Evolutionary conservation across 2,113 vertebrate genomes (phyloP).

Genomic region (Pristiophorus japonicus): DNA sequence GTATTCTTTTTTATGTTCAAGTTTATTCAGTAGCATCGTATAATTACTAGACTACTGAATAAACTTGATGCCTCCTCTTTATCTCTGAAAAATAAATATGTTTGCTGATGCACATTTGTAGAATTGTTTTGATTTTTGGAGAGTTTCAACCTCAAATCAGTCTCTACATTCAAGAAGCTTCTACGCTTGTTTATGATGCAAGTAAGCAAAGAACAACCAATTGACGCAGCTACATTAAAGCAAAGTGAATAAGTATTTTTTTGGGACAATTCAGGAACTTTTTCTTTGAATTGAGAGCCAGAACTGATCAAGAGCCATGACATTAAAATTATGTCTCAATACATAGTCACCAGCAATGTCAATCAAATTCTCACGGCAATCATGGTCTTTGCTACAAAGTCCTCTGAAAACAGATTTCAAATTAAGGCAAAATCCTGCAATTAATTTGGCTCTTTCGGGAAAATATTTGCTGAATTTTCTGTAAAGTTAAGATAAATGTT

Average conservation of each 20-base stretch:
- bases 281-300: not conserved
- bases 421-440: not conserved
- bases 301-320: not conserved
- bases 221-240: not conserved
- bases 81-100: not conserved
- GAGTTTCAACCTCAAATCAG: not conserved
- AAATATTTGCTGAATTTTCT: not conserved
- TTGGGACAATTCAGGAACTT: not conserved
- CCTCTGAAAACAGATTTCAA: no score
- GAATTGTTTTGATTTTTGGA: not conserved
- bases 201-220: not conserved
- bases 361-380: not conserved
- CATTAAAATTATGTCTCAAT: not conserved
- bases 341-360: not conserved
- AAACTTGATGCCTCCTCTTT: not conserved
- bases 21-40: no score
- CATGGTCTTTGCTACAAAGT: not conserved
- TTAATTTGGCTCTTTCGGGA: not conserved
- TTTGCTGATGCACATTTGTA: not conserved
- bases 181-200: not conserved
- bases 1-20: no score
- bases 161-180: not conserved
- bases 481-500: not conserved
- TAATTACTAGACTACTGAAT: not conserved
- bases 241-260: not conserved